A percentile compares a stretch with the other conserved stretches of the same genome.
These are phyloP conservation scores for Dryocosmus kuriphilus DNA, from an alignment of 2,888 invertebrate genomes.

Conservation along the genomic window DNA sequence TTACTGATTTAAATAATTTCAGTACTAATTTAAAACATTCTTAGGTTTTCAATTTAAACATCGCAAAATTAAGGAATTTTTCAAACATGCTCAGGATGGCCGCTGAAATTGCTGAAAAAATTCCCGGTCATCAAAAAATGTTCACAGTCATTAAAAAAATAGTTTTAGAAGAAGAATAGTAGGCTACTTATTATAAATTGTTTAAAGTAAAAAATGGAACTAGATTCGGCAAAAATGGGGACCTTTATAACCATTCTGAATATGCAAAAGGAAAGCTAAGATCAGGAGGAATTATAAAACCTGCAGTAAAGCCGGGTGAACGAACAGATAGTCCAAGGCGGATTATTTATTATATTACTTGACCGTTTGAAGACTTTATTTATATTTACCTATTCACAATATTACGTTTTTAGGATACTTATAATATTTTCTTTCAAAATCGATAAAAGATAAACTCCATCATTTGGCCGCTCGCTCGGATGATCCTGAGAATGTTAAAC, in stretches of 20 bases:
- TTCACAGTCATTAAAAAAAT: too few relatives aligned
- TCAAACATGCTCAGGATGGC: too few relatives aligned
- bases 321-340: too few relatives aligned
- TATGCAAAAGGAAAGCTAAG: conserved; percentile 10
- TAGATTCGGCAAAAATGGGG: not conserved
- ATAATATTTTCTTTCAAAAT: not conserved
- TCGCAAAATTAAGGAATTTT: too few relatives aligned
- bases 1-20: too few relatives aligned
- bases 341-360: not conserved
- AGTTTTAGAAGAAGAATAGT: too few relatives aligned
- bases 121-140: too few relatives aligned
- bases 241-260: conserved; percentile 9
- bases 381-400: not conserved
- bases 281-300: not conserved
- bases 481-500: not conserved
- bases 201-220: conserved; percentile 9
- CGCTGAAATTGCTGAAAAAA: too few relatives aligned
- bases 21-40: too few relatives aligned
- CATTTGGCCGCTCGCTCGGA: not conserved
- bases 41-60: too few relatives aligned
- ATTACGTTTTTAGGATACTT: too few relatives aligned
- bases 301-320: not conserved
- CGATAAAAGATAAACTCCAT: not conserved
- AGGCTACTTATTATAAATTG: not conserved
- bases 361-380: not conserved